Evolutionary conservation across 2,797 vertebrate genomes (phyloP).

Genomic region (Rachycentron canadum): DNA sequence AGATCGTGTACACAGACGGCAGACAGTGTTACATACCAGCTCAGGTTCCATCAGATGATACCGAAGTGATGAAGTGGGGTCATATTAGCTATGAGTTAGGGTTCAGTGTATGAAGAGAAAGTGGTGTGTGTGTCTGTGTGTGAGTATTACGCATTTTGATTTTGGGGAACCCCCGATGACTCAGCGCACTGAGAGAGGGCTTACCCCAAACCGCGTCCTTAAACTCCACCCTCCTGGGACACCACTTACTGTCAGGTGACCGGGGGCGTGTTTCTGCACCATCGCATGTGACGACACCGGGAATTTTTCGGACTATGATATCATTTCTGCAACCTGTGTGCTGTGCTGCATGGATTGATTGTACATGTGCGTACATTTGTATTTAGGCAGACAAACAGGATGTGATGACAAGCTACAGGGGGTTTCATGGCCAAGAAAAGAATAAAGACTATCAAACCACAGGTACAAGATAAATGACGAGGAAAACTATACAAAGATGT

Average conservation of each 20-base stretch:
- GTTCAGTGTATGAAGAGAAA: neutral
- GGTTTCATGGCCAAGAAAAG: constrained; percentile 16
- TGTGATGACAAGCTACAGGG: constrained; percentile 25
- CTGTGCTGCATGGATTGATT: neutral
- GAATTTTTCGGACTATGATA: constrained; percentile 68
- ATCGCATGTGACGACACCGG: constrained; percentile 38
- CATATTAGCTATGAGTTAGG: constrained; percentile 9
- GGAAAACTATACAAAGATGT: neutral
- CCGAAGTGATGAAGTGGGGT: constrained; percentile 34
- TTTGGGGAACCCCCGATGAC: constrained; percentile 65
- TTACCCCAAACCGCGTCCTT: constrained; percentile 59
- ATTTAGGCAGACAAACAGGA: constrained; percentile 56
- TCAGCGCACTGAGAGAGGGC: constrained; percentile 59
- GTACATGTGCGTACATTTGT: neutral
- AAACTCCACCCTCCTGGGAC: constrained; percentile 58
- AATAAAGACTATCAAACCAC: constrained; percentile 21
- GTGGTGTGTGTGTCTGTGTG: neutral
- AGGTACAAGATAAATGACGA: constrained; percentile 23
- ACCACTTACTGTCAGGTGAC: constrained; percentile 70
- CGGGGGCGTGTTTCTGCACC: constrained; percentile 50
- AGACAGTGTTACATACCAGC: constrained; percentile 49
- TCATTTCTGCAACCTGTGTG: constrained; percentile 39
- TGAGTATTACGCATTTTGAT: neutral
- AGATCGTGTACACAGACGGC: constrained; percentile 27
- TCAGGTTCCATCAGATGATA: constrained; percentile 49